Conservation (phyloP, 2,888 invertebrate species). For the Xestobium rufovillosum region DNA sequence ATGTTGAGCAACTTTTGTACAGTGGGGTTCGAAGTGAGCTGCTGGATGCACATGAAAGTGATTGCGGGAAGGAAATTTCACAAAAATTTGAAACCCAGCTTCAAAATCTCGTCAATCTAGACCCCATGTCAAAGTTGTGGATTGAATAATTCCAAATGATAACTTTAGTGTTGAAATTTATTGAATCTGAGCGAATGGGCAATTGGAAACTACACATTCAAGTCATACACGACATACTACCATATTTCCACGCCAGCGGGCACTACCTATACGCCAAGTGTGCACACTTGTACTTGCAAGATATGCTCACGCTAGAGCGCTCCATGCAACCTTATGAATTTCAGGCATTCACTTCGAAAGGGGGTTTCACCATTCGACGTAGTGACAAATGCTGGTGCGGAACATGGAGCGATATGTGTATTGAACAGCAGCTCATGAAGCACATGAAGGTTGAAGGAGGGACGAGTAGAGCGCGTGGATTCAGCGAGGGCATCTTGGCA, state of each 20-base stretch:
- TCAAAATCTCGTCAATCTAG: constrained; percentile 30
- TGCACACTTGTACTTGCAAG: constrained; percentile 36
- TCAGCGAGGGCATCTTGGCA: constrained; percentile 6
- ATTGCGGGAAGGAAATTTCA: constrained; percentile 10
- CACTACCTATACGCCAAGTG: constrained; percentile 36
- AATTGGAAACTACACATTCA: too few relatives aligned
- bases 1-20: too few relatives aligned
- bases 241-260: constrained; percentile 35
- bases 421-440: constrained; percentile 8
- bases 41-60: too few relatives aligned
- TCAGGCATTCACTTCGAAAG: constrained; percentile 22
- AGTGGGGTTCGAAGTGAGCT: too few relatives aligned
- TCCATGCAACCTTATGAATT: constrained; percentile 25
- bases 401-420: constrained; percentile 8
- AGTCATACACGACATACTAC: too few relatives aligned
- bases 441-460: constrained; percentile 10
- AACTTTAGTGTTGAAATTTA: too few relatives aligned
- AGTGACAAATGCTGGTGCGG: constrained; percentile 23
- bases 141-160: too few relatives aligned
- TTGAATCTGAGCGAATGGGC: too few relatives aligned
- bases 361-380: constrained; percentile 28
- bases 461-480: constrained; percentile 11
- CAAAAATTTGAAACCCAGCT: constrained; percentile 50
- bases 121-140: constrained; percentile 26
- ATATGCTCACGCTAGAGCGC: constrained; percentile 29